Evolutionary conservation across 23 tunicate species (phyloP).

Genomic region (Corella eumyota): DNA sequence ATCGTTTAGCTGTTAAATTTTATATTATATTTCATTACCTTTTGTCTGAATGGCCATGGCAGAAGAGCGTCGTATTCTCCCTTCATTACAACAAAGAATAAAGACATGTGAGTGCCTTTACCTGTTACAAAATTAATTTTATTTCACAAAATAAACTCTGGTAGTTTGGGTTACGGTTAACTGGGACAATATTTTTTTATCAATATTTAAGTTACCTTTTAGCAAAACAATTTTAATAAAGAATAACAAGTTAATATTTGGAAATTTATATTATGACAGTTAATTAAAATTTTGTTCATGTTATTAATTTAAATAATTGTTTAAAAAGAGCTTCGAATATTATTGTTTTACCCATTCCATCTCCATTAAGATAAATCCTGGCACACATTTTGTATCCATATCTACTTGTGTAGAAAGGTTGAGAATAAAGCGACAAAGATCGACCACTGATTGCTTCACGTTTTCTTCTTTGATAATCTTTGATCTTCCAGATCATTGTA

Average conservation of each 20-base stretch:
- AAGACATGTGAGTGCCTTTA: slow-evolving; percentile 87
- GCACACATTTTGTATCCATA: slow-evolving; percentile 97
- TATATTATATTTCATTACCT: slow-evolving; percentile 32
- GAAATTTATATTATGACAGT: too few relatives aligned
- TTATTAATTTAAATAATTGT: background rate
- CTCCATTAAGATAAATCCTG: slow-evolving; percentile 75
- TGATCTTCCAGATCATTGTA: slow-evolving; percentile 65
- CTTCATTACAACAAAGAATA: slow-evolving; percentile 89
- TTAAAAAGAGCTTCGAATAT: too few relatives aligned
- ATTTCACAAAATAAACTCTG: too few relatives aligned
- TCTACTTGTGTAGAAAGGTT: slow-evolving; percentile 81
- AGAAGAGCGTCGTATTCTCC: slow-evolving; percentile 90
- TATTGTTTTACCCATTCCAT: slow-evolving; percentile 71
- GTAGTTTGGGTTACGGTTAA: too few relatives aligned
- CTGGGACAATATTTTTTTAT: too few relatives aligned
- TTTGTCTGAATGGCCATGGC: slow-evolving; percentile 93
- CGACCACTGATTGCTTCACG: slow-evolving; percentile 64
- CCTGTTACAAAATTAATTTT: slow-evolving; percentile 34
- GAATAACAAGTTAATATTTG: too few relatives aligned
- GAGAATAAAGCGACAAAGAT: slow-evolving; percentile 73
- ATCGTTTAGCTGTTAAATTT: too few relatives aligned
- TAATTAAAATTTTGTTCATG: too few relatives aligned
- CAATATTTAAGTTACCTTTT: too few relatives aligned
- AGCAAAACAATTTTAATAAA: too few relatives aligned
- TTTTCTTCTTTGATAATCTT: slow-evolving; percentile 48